Evolutionary conservation across 2,888 invertebrate species (phyloP), one percentile per base, ranked within the genome.

Genomic region (Lordiphosa andalusiaca): DNA sequence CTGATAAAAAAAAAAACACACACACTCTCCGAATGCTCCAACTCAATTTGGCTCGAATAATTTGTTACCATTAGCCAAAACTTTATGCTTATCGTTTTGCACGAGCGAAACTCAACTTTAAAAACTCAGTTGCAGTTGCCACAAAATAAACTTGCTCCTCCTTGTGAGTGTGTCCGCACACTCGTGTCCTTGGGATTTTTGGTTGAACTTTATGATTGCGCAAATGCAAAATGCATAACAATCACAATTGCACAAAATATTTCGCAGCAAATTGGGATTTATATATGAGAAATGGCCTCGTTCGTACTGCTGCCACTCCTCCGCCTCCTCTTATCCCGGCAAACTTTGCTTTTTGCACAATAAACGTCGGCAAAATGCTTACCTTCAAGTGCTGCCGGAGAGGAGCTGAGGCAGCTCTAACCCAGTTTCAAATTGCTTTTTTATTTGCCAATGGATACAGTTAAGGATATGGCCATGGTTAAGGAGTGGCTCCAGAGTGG

Each of bases 211-310:
- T 71, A 60, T 78, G 76, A 78, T 78, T 74, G 65, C 67, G 53
- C 49, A 71, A 78, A 77, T 77, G 72, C 76, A 67, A 74, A 77
- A 83, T 67, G 77, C 80, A 77, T 77, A 80, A 73, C 80, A 77
- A 77, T 78, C 77, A 80, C 73, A 80, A 77, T 72, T 75, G 77
- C 67, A 81, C 55, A 61, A 61, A 67, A 81, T 73, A 77, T 77
- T 77, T 71, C 67, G 68, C 61, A 41, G 51, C 69, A 80, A 77
- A 77, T 77, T 83, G 76, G 77, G 77, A 77, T 83, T 77, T 77
- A 77, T 77, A 40, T 55, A 63, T 44, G 55, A 53, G 70, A 58
- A 48, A 56, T 63, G 69, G 60, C 72, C 69, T 61, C 51, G 59
- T 19, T 19, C 19, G 19, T 19, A 59, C 53, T 39, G 37, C 46